Evolutionary conservation across 2,888 invertebrate genomes (phyloP), one percentile per base, ranked within the genome.

Genomic region (Prenolepis imparis): DNA sequence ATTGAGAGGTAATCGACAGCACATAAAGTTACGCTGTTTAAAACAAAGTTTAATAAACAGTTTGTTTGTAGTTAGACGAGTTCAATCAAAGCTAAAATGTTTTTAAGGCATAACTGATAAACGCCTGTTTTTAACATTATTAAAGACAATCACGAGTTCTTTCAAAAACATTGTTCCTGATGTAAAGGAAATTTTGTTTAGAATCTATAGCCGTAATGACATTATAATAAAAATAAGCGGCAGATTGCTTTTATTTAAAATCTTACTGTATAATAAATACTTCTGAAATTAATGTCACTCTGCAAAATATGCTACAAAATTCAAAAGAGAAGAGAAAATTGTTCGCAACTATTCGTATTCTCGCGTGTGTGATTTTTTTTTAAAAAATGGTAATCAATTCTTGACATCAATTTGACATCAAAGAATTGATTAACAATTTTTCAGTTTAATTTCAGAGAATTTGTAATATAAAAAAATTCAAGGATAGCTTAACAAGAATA

Each of bases 11-110:
- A 72, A 64, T 67, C 67, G 55, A 77, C 18, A 4, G 18, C 28
- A 15, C 21, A 48, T 63, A 39, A 77, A 67, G n/a, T 67, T 44
- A 52, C 52, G n/a, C n/a, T 0, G 21, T 39, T 77, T 77, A 55
- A 28, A 67, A 67, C n/a, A 18, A 66, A 67, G 55, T 67, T 77
- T n/a, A n/a, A 77, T 12, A 59, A 66, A 66, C 36, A 67, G 39
- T 4, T 75, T n/a, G 39, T 77, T 28, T 52, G 39, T 67, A 77
- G 15, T 55, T 77, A 28, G n/a, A 52, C 21, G 28, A 32, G 28
- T 67, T 77, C 41, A 2, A 5, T 28, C 15, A 32, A 28, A 55
- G 39, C 9, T 77, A 67, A 66, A 77, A 67, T 41, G 15, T 28
- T 57, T 41, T 67, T 77, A 77, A 77, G 21, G 3, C 5, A 1